These are phyloP conservation scores for Chrysolina oricalcia DNA, from an alignment of 2,888 invertebrate species.

Conservation along the genomic window DNA sequence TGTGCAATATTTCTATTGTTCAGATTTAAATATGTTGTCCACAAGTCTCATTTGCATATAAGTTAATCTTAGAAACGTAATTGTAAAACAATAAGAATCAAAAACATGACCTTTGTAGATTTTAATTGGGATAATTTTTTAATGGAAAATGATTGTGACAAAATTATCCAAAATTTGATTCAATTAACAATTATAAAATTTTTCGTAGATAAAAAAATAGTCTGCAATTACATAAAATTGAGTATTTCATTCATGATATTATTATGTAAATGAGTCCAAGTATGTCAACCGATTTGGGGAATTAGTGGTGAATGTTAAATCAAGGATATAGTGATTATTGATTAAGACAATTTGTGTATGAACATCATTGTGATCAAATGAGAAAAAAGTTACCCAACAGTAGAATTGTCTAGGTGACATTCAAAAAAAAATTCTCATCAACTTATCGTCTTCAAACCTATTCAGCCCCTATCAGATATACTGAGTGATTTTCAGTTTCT, in stretches of 20 bases:
- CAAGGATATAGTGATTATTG: background rate
- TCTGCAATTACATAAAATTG: background rate
- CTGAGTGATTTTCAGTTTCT: too few species aligned
- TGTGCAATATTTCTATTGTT: slow-evolving; percentile 17
- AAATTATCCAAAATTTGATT: background rate
- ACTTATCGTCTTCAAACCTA: too few species aligned
- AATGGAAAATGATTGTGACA: background rate
- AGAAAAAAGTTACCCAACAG: background rate
- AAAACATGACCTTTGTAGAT: background rate
- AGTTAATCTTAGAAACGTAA: background rate
- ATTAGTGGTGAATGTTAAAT: background rate
- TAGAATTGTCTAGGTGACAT: too few species aligned
- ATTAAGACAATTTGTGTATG: background rate
- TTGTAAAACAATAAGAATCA: slow-evolving; percentile 1
- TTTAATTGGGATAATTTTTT: background rate
- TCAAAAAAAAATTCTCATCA: too few species aligned
- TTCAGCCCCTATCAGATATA: too few species aligned
- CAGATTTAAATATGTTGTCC: background rate
- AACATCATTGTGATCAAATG: too few species aligned
- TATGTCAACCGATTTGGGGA: background rate
- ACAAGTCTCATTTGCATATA: slow-evolving; percentile 4
- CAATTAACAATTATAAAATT: background rate
- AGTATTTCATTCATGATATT: background rate
- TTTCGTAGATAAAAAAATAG: background rate
- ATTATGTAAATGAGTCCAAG: background rate